Evolutionary conservation across 2,113 vertebrate genomes (phyloP).

Genomic region (Apaloderma vittatum): DNA sequence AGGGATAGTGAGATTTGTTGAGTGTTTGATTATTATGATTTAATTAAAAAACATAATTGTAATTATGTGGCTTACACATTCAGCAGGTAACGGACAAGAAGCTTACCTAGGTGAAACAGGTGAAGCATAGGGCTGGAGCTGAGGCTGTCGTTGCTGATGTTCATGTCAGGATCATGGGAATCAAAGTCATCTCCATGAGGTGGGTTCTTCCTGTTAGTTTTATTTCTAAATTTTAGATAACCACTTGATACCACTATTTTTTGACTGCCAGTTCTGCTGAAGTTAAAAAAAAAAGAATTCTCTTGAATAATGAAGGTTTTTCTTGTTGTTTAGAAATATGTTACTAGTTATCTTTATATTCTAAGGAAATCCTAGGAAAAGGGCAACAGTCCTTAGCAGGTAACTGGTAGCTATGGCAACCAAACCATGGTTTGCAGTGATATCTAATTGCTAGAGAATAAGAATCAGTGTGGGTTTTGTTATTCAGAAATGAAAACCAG

Average conservation of each 20-base stretch:
- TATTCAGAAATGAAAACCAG: neutral
- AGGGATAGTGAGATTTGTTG: accelerated
- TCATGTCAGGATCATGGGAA: neutral
- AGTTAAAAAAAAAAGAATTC: neutral
- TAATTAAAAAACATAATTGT: neutral
- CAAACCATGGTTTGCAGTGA: neutral
- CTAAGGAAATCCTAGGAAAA: neutral
- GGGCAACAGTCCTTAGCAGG: neutral
- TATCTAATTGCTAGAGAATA: neutral
- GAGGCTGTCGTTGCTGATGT: neutral
- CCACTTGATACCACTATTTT: neutral
- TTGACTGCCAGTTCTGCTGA: neutral
- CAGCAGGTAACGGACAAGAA: neutral
- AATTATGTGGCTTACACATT: neutral
- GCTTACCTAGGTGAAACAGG: neutral
- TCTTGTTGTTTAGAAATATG: neutral
- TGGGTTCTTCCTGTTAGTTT: neutral
- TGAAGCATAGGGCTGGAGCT: neutral
- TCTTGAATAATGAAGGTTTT: neutral
- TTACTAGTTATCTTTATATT: neutral
- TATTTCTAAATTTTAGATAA: neutral
- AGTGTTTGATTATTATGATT: neutral
- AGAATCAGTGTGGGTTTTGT: neutral
- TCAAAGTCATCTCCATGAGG: too few species aligned
- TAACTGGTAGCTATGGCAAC: constrained; percentile 14